Evolutionary conservation across 2,113 vertebrate species (phyloP), one percentile per base, ranked within the genome.

Genomic region (Chloropsis hardwickii): DNA sequence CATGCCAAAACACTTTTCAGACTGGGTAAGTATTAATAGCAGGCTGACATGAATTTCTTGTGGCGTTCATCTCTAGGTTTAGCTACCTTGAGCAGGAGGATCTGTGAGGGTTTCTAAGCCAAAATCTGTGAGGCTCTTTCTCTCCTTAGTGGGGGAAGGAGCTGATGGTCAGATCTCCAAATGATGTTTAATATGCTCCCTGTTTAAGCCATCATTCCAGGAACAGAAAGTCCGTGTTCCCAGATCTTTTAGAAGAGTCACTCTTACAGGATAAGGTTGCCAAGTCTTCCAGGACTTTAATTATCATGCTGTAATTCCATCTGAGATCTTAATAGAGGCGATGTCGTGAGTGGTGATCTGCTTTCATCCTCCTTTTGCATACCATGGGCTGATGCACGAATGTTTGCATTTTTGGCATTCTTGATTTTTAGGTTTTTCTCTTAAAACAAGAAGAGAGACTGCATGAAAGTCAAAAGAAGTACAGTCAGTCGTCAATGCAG

Each of bases 361-460:
- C 77, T 91, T 92, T 71, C 61, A 0, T 74, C 65, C 72, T 95
- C 79, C 51, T 71, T 60, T 67, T 73, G 44, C 56, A 3, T 6
- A 3, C 64, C 5, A 11, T 21, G 77, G 86, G 65, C 65, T 65
- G 80, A 57, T 51, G 23, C 5, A 50, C 0, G 0, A 57, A 15
- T 17, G 21, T 74, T 69, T 69, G 84, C 81, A 20, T 87, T 73
- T 92, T 66, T 91, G 39, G 35, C 57, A 16, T 93, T 91, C 92
- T 89, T 39, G 50, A 70, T 81, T 94, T 91, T 89, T 62, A 87
- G 87, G 39, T 84, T 88, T 96, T 84, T 76, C 81, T 86, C 73
- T 85, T 72, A 29, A 86, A 92, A 79, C 0, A 3, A 83, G 77
- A 69, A 76, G 53, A 80, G 76, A 89, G 78, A 3, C 83, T 64